Evolutionary conservation across 2,797 vertebrate species (phyloP), one percentile per base, ranked within the genome.

Genomic region (Helostoma temminkii): DNA sequence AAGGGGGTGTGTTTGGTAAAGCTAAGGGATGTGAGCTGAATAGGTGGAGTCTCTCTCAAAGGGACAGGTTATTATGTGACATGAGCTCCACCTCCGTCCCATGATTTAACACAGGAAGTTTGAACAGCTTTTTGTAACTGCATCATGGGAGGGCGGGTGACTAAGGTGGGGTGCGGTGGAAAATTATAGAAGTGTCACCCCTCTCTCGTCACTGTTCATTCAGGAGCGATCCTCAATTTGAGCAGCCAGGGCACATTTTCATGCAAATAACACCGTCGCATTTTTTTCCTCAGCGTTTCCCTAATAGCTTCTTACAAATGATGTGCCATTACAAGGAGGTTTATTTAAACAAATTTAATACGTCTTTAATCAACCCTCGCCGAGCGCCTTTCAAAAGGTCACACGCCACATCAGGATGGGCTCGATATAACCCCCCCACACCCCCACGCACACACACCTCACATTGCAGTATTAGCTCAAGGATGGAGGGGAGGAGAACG

Each of bases 281-380:
- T 93, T 95, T 88, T 83, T 87, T 95, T 94, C 94, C 70, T 71
- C 43, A 50, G 94, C 96, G 92, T 94, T 94, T 59, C 94, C 93
- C 95, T 99, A 98, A 99, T 98, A 98, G 97, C 97, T 97, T 97
- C 96, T 98, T 97, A 98, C 97, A 98, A 99, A 99, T 99, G 96
- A 98, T 96, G 96, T 97, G 95, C 96, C 96, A 98, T 99, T 98
- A 98, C 97, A 97, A 96, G 95, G 94, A 97, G 97, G 96, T 98
- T 99, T 99, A 99, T 98, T 99, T 98, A 98, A 99, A 98, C 98
- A 98, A 97, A 98, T 98, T 97, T 98, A 98, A 99, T 98, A 98
- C 95, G 96, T 97, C 97, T 98, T 99, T 99, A 99, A 99, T 99
- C 98, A 99, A 98, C 85, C 74, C 83, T 84, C 79, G 93, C 94